phyloP scores from a whole-genome alignment of 1,140 invertebrate genomes.

The Cylas formicarius region DNA sequence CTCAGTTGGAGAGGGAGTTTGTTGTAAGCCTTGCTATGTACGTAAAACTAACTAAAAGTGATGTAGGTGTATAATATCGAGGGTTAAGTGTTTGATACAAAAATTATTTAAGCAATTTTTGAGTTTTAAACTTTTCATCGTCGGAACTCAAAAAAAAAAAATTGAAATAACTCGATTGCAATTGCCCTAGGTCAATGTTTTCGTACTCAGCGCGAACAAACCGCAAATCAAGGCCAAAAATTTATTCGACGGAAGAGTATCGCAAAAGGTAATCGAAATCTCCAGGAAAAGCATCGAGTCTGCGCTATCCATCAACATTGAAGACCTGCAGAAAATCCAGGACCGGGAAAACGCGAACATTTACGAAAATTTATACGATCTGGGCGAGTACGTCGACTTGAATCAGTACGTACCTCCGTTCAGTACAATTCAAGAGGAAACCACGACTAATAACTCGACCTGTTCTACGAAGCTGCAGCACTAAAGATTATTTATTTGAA shows the following conservation, averaged over 20 bases:
- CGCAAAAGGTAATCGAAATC: slow-evolving; percentile 18
- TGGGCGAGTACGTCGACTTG: slow-evolving; percentile 5
- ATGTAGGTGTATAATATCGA: too few species aligned
- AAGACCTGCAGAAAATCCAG: slow-evolving; percentile 2
- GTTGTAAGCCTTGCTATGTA: too few species aligned
- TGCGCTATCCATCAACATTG: slow-evolving; percentile 6
- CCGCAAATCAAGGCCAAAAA: not conserved
- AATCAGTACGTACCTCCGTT: slow-evolving; percentile 12
- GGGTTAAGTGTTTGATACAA: too few species aligned
- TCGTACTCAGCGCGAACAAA: slow-evolving; percentile 15
- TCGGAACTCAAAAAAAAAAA: too few species aligned
- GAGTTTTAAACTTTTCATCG: not conserved
- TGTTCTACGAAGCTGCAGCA: too few species aligned
- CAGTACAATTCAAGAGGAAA: slow-evolving; percentile 19
- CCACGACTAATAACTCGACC: not conserved
- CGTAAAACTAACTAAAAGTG: too few species aligned
- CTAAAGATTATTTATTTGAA: too few species aligned
- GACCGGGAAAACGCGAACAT: not conserved
- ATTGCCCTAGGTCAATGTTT: slow-evolving; percentile 20
- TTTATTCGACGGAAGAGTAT: slow-evolving; percentile 5
- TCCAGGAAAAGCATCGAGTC: slow-evolving; percentile 18
- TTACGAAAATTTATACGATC: not conserved
- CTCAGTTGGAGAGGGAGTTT: too few species aligned
- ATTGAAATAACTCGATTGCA: too few species aligned
- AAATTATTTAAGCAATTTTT: too few species aligned